Base-by-base conservation (phyloP, 2,888 invertebrate genomes). In the Callinectes sapidus region DNA sequence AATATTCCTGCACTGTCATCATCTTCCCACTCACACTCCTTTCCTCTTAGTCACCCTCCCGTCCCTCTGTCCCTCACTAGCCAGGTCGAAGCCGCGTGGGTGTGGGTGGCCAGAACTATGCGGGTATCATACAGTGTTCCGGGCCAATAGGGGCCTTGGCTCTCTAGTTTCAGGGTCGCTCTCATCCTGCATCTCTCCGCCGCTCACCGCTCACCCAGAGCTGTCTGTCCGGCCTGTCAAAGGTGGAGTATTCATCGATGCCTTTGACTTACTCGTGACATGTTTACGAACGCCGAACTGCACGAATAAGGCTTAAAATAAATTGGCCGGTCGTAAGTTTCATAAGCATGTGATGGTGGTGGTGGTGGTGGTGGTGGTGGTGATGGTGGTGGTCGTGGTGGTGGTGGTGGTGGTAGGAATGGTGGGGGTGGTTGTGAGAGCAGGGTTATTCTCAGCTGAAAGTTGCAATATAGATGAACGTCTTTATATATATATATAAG, bases 401-500 rank as follows among this genome's bases (percentile, higher is more conserved):
- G 71, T 71, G 71, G 35, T 18, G 32, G 81, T 35, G n/a, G n/a
- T n/a, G n/a, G n/a, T n/a, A n/a, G n/a, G n/a, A n/a, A n/a, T n/a
- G n/a, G n/a, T n/a, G n/a, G n/a, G n/a, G n/a, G n/a, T n/a, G n/a
- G n/a, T n/a, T n/a, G n/a, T n/a, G 81, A 81, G 81, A 81, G 14
- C 14, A 32, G 35, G 32, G 32, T 48, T 81, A 81, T 81, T 81
- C 81, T 81, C 32, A 35, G 14, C 10, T 35, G 55, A 88, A 61
- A 61, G 54, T 61, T 88, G 55, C 28, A n/a, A 87, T 66, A 39
- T 35, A 42, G 81, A 92, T 90, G 54, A 48, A 39, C 32, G 35
- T 90, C n/a, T 92, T 42, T 54, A 71, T 13, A 48, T 86, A 32
- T 66, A 42, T 90, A 35, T 87, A 39, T n/a, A n/a, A n/a, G n/a